Base-by-base conservation (phyloP, 2,797 vertebrate species). In the Parauchenoglanis ngamensis region DNA sequence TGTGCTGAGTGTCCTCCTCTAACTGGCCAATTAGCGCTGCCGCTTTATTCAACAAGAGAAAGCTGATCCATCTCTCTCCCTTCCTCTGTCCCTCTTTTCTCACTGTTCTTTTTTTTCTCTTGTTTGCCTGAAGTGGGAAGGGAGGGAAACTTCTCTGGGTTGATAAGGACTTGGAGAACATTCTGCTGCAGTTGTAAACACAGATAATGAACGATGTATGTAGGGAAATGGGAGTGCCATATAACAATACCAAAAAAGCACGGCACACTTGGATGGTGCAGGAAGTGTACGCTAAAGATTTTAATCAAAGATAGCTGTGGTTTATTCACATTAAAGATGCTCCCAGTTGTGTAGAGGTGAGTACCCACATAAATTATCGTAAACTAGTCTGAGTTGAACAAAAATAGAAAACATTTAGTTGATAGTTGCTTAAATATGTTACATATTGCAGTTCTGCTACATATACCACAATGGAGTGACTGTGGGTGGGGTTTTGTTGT, bases 61-160 rank as follows among this genome's bases (percentile, higher is more conserved):
- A 54, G 28, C 28, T 54, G 79, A 3, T n/a, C 25, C 19, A n/a
- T 54, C 49, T 35, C n/a, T 56, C 65, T 83, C 49, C 13, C 6
- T 52, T 52, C 23, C 78, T 80, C 5, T 80, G 10, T 19, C 25
- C 25, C 15, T 65, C 79, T 65, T 40, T 6, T 82, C 13, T 63
- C 5, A 13, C 12, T 61, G 19, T 44, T 46, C 7, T 61, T 31
- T 46, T 81, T 68, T 81, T 68, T 21, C 61, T 54, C 49, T 84
- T 52, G 1, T 31, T 88, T 83, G 72, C 56, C 67, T 81, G n/a
- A 57, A 82, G 76, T 87, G 78, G 86, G 86, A 54, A 85, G 84
- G 87, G 86, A 89, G 91, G 91, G 89, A 90, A 91, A 90, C 90
- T 89, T 90, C 85, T 86, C 56, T 17, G 35, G 23, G 40, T 17